Evolutionary conservation across 2,888 invertebrate genomes (phyloP).

Genomic region (Gisinianus flammeolus): DNA sequence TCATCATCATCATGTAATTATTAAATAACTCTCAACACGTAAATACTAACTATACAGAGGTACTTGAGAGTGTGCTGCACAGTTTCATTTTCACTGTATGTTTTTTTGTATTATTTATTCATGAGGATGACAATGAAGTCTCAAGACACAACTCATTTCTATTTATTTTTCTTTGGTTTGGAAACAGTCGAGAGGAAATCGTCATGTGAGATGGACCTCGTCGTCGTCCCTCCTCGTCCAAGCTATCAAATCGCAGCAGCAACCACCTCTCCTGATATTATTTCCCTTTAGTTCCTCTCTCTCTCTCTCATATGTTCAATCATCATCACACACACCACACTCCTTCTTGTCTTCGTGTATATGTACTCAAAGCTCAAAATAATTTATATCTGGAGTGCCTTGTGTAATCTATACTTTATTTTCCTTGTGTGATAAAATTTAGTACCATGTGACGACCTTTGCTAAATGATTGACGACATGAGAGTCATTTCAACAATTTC

Average conservation of each 20-base stretch:
- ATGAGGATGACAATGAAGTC: not conserved
- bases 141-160: not conserved
- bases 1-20: not conserved
- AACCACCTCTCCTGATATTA: not conserved
- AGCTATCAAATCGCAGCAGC: not conserved
- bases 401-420: too few species aligned
- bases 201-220: constrained; percentile 33
- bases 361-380: not conserved
- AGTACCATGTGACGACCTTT: too few species aligned
- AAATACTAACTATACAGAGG: not conserved
- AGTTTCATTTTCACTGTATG: not conserved
- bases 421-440: too few species aligned
- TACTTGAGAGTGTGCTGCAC: not conserved
- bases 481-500: too few species aligned
- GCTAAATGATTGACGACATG: too few species aligned
- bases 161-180: not conserved
- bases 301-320: not conserved
- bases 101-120: not conserved
- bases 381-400: not conserved
- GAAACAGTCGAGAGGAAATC: constrained; percentile 34
- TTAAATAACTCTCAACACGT: not conserved
- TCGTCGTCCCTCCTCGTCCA: not conserved
- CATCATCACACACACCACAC: not conserved
- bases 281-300: not conserved
- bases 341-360: not conserved